phyloP scores from a whole-genome alignment of 2,113 vertebrate genomes.

The Meles meles region DNA sequence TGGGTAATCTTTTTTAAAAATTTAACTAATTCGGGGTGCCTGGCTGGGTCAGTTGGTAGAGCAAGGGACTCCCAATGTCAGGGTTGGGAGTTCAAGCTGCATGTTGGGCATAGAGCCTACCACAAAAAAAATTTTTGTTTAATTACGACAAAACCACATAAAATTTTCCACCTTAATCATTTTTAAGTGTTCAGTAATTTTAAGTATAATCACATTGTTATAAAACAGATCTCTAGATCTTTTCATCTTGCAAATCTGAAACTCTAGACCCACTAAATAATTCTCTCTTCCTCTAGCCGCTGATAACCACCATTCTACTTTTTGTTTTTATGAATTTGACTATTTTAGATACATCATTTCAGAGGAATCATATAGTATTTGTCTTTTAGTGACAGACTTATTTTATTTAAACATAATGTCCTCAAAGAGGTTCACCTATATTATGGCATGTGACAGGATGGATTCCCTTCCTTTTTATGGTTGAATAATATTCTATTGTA shows the following conservation, averaged over 20 bases:
- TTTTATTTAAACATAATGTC: neutral
- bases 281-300: neutral
- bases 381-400: neutral
- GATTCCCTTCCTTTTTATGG: neutral
- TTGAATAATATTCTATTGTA: neutral
- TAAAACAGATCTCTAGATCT: neutral
- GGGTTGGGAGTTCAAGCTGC: neutral
- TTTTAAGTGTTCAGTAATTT: neutral
- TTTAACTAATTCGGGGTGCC: neutral
- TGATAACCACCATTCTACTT: neutral
- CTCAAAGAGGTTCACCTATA: neutral
- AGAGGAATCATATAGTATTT: neutral
- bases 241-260: neutral
- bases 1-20: neutral
- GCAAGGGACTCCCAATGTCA: neutral
- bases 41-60: neutral
- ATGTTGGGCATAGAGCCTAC: neutral
- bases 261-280: neutral
- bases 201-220: neutral
- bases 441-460: neutral
- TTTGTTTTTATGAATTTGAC: neutral
- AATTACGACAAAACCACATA: neutral
- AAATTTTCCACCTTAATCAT: neutral
- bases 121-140: neutral
- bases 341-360: neutral